Conservation (phyloP, 2,113 vertebrate species). For the Muntiacus muntjak region DNA sequence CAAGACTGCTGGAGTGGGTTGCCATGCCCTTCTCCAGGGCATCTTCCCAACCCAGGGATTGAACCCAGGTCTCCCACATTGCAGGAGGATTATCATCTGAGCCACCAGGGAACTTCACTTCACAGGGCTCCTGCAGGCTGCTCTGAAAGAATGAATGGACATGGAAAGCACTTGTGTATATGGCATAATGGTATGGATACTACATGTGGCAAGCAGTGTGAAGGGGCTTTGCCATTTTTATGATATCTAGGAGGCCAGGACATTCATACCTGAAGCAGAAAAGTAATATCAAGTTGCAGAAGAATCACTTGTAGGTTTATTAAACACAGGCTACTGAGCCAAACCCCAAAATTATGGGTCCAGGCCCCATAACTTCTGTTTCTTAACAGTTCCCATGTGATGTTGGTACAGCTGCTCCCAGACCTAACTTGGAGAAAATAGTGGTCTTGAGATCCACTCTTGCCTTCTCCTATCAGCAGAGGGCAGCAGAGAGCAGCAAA, state of each 20-base stretch:
- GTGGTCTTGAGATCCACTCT: neutral
- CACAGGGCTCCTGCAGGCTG: neutral
- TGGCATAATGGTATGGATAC: neutral
- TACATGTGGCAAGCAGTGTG: neutral
- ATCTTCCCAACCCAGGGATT: neutral
- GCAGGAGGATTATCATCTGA: neutral
- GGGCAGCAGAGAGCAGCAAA: constrained; percentile 59
- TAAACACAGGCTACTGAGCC: neutral
- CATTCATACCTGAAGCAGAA: neutral
- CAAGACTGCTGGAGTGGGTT: neutral
- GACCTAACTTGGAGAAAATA: neutral
- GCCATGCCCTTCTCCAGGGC: neutral
- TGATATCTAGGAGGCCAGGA: neutral
- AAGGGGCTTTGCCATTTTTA: neutral
- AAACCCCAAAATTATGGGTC: neutral
- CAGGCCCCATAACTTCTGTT: neutral
- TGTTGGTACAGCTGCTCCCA: neutral
- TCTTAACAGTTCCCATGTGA: neutral
- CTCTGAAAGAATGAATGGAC: neutral
- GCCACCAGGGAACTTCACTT: neutral
- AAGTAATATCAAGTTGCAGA: neutral
- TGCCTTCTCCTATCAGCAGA: neutral
- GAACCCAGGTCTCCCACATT: neutral
- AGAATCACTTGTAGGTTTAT: neutral
- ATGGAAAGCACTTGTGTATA: neutral